Conservation (phyloP, 2,797 vertebrate genomes). For the Halcyon badia region DNA sequence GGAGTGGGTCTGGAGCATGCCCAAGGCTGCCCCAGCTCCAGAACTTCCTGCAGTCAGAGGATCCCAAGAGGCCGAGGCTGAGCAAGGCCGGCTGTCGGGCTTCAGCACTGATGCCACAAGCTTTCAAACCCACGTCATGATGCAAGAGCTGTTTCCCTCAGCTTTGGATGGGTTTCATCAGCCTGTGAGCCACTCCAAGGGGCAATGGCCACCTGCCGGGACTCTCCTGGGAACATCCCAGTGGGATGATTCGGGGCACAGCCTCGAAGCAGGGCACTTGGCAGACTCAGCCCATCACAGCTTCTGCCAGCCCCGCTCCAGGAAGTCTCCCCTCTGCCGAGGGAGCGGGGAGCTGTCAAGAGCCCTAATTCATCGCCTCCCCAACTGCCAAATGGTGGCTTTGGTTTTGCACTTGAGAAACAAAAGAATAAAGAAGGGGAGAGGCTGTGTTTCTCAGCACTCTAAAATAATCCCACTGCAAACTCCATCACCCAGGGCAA, state of each 20-base stretch:
- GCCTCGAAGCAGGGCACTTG: neutral
- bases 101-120: accelerated
- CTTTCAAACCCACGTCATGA: neutral
- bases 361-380: neutral
- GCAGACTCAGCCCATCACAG: neutral
- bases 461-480: neutral
- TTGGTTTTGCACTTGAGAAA: neutral
- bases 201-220: accelerated
- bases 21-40: neutral
- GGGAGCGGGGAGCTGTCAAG: neutral
- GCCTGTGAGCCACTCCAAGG: neutral
- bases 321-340: neutral
- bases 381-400: neutral
- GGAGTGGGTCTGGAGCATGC: neutral
- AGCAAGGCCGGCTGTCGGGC: accelerated
- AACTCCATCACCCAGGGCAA: neutral
- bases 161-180: neutral
- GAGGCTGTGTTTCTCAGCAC: neutral
- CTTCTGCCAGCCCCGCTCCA: neutral
- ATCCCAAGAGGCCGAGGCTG: accelerated
- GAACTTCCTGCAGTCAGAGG: neutral
- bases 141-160: neutral
- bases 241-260: neutral
- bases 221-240: neutral
- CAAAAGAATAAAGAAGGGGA: neutral